Evolutionary conservation across 2,113 vertebrate genomes (phyloP).

Genomic region (Melanocharis versteri): DNA sequence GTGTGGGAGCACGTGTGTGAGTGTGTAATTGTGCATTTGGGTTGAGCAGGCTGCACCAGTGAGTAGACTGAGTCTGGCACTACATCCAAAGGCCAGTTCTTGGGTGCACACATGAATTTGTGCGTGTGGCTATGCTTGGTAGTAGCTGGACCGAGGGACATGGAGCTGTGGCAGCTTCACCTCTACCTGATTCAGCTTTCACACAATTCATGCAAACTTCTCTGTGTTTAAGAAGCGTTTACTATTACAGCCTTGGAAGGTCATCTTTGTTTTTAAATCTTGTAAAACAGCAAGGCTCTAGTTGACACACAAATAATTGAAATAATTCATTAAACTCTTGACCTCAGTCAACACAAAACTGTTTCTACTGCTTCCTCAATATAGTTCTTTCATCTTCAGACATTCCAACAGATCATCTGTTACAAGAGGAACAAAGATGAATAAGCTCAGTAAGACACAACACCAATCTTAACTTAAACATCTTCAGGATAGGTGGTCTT

Average conservation of each 20-base stretch:
- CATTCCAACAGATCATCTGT: background rate
- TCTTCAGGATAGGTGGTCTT: background rate
- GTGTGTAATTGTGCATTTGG: background rate
- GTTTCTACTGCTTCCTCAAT: background rate
- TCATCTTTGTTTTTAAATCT: background rate
- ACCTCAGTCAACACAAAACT: background rate
- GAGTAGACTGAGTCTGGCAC: background rate
- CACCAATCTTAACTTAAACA: background rate
- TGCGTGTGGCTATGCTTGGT: no score
- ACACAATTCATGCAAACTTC: background rate
- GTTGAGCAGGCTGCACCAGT: background rate
- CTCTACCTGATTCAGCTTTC: background rate
- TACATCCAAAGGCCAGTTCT: background rate
- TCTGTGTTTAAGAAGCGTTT: background rate
- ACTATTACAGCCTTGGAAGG: background rate
- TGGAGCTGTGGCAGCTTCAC: background rate
- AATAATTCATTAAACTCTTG: background rate
- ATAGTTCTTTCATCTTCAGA: background rate
- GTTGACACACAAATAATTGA: background rate
- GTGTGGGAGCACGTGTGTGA: fast-evolving
- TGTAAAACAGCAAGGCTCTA: background rate
- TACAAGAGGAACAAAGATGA: background rate
- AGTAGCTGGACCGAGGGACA: background rate
- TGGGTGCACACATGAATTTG: fast-evolving
- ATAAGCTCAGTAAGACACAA: background rate